These are phyloP conservation scores for Epinotia nisella DNA, from an alignment of 2,888 invertebrate genomes.

Conservation along the genomic window DNA sequence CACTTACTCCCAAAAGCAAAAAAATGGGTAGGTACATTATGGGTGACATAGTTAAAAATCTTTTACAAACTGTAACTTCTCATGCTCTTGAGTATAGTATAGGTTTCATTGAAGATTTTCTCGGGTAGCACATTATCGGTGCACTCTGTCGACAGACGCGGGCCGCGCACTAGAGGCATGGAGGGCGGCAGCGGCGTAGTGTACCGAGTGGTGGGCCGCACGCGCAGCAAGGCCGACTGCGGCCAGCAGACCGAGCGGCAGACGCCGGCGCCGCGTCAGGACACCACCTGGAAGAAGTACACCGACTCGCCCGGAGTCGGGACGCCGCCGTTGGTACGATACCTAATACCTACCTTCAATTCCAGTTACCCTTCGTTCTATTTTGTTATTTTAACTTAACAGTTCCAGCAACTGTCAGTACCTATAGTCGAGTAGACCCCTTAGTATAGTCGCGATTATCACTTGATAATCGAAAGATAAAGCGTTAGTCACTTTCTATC, in stretches of 20 bases:
- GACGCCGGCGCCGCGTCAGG: slow-evolving; percentile 71
- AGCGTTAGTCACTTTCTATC: background rate
- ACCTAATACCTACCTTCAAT: background rate
- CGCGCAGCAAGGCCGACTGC: slow-evolving; percentile 79
- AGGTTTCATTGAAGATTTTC: background rate
- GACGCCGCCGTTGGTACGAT: slow-evolving; percentile 76
- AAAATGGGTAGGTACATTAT: too few species aligned
- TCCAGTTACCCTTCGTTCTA: background rate
- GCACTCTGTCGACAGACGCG: slow-evolving; percentile 72
- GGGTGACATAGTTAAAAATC: background rate
- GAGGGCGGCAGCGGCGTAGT: slow-evolving; percentile 85
- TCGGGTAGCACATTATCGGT: background rate
- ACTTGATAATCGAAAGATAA: background rate
- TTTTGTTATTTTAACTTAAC: too few species aligned
- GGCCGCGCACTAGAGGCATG: slow-evolving; percentile 82
- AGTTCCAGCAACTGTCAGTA: too few species aligned
- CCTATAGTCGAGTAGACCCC: too few species aligned
- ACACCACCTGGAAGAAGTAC: slow-evolving; percentile 87
- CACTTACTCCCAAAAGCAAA: background rate
- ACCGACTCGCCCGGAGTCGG: slow-evolving; percentile 87
- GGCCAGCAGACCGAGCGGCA: slow-evolving; percentile 81
- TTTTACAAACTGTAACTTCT: background rate
- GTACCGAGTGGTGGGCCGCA: slow-evolving; percentile 78
- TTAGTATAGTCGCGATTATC: too few species aligned
- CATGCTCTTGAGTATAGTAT: background rate